Evolutionary conservation across 2,888 invertebrate species (phyloP).

Genomic region (Pachliopta kotzebuea): DNA sequence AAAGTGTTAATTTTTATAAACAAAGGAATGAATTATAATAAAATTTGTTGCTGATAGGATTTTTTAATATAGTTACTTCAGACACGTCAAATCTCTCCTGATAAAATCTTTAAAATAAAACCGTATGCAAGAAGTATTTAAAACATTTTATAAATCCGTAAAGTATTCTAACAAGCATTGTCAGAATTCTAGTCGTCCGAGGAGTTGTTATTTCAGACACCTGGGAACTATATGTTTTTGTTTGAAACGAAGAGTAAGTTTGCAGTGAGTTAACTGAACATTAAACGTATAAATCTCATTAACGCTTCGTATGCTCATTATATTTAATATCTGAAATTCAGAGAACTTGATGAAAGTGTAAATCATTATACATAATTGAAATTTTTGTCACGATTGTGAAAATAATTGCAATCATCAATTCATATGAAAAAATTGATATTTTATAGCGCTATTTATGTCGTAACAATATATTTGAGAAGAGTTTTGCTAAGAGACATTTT

Average conservation of each 20-base stretch:
- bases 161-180: conserved; percentile 4
- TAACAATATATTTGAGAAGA: no score
- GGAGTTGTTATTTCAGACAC: conserved; percentile 19
- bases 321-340: not conserved
- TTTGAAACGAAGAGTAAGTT: conserved; percentile 12
- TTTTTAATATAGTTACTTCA: no score
- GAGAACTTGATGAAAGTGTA: not conserved
- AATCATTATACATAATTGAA: not conserved
- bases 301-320: not conserved
- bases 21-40: no score
- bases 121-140: not conserved
- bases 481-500: no score
- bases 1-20: no score
- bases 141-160: not conserved
- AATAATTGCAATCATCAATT: not conserved
- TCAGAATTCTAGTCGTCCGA: conserved; percentile 8
- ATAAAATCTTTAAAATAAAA: not conserved
- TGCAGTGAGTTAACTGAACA: not conserved
- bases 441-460: no score
- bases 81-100: no score
- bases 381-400: not conserved
- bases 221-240: conserved; percentile 20
- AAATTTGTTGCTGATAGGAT: no score
- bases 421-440: not conserved
- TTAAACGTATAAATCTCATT: conserved; percentile 2